Base-by-base conservation (phyloP, 2,888 invertebrate genomes). In the Rhyacophila evoluta region DNA sequence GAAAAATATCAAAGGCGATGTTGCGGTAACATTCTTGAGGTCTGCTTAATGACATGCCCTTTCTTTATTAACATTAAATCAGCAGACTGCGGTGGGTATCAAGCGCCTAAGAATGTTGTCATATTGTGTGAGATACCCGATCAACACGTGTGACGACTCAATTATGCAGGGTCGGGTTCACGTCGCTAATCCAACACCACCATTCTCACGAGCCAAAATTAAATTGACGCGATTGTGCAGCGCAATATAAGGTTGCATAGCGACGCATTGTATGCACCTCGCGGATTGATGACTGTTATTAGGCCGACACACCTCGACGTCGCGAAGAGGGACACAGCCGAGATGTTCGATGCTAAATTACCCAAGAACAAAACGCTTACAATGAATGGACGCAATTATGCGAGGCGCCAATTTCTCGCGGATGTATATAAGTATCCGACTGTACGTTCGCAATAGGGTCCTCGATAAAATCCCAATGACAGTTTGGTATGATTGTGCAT, bases 371-470 rank as follows among this genome's bases (percentile, higher is more conserved):
- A 71, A 81, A 79, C 69, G 81, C 72, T 77, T 77, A 72, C 81
- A 80, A 81, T 81, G 80, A 81, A 81, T 81, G 81, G 78, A 76
- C 27, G 79, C 80, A 78, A 81, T 81, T 81, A 81, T 81, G 72
- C 71, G 68, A 78, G 81, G 81, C 81, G 81, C 78, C 81, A 77
- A 81, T 81, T 81, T 81, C 75, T 68, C 69, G 70, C 74, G 69
- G 33, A 74, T 27, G 36, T 41, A 41, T 12, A n/a, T 25, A 25
- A 33, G 5, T 1, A 41, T 41, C 41, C 6, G 15, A 41, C 41
- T 19, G 10, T 19, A 55, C 55, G 19, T 25, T 55, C 19, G 25
- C 5, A 25, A 55, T 55, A 12, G 41, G 19, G 41, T 41, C 1
- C 55, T 55, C 69, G 67, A 70, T 74, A 74, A 78, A 74, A 15